Evolutionary conservation across 2,113 vertebrate genomes (phyloP).

Genomic region (Seriola quinqueradiata): DNA sequence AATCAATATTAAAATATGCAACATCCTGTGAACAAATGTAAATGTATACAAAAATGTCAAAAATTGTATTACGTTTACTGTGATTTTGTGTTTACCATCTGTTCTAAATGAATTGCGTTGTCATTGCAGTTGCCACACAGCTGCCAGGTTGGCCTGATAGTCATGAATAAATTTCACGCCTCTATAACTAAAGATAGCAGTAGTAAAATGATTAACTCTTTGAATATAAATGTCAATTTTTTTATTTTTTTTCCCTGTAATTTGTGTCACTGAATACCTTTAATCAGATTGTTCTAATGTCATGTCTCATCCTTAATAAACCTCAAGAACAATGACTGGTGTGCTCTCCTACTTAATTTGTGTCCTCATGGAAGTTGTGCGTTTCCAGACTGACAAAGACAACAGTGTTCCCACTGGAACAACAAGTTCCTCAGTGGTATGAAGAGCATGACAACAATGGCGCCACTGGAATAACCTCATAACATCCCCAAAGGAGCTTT

Average conservation of each 20-base stretch:
- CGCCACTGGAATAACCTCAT: constrained; percentile 47
- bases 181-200: constrained; percentile 14
- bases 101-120: neutral
- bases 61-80: neutral
- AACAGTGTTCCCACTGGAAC: constrained; percentile 54
- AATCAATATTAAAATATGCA: constrained; percentile 10
- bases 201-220: neutral
- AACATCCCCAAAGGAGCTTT: constrained; percentile 37
- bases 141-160: neutral
- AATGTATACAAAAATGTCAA: neutral
- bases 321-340: constrained; percentile 23
- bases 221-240: neutral
- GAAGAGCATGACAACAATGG: constrained; percentile 61
- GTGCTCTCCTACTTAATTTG: constrained; percentile 33
- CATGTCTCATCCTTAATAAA: constrained; percentile 44
- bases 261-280: neutral
- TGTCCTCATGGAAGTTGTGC: constrained; percentile 26
- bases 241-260: neutral
- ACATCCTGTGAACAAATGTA: neutral
- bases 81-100: constrained; percentile 14
- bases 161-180: constrained; percentile 23
- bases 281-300: constrained; percentile 14
- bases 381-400: constrained; percentile 50
- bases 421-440: constrained; percentile 56
- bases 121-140: constrained; percentile 5